Conservation (phyloP, 2,797 vertebrate genomes). For the Euphonia xanthogaster region DNA sequence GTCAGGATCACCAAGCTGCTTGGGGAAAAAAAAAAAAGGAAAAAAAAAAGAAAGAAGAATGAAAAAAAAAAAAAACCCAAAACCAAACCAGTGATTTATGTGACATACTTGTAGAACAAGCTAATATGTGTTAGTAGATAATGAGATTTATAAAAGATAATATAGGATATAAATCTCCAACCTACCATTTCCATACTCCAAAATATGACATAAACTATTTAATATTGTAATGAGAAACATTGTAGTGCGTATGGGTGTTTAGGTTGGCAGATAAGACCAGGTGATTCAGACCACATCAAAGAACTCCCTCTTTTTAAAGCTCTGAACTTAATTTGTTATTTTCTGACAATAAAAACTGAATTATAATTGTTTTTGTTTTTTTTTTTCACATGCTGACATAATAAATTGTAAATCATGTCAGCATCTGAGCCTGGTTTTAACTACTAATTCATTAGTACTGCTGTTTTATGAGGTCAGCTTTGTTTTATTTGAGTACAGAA, state of each 20-base stretch:
- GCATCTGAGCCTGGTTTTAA: constrained; percentile 10
- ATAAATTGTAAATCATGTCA: constrained; percentile 49
- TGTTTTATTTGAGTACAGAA: background rate
- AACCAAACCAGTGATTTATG: constrained; percentile 27
- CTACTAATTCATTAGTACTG: background rate
- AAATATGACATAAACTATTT: constrained; percentile 66
- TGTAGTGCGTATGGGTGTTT: constrained; percentile 33
- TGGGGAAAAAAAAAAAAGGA: background rate
- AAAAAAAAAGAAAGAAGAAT: background rate
- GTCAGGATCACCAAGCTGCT: background rate
- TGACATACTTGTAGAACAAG: constrained; percentile 49
- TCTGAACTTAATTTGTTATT: constrained; percentile 61
- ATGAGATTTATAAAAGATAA: constrained; percentile 66
- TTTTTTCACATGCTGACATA: constrained; percentile 9
- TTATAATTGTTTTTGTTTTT: constrained; percentile 17
- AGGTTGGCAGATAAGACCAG: constrained; percentile 55
- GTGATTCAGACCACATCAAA: constrained; percentile 70
- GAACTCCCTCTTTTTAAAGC: constrained; percentile 40
- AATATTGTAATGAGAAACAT: constrained; percentile 57
- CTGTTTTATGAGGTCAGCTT: constrained; percentile 3
- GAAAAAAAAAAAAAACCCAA: background rate
- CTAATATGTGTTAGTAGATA: constrained; percentile 48
- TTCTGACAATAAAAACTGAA: constrained; percentile 58
- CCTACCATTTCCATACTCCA: constrained; percentile 43
- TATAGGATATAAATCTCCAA: constrained; percentile 58